These are phyloP conservation scores for Bilobella aurantiaca DNA, from an alignment of 1,140 invertebrate species.

Conservation along the genomic window DNA sequence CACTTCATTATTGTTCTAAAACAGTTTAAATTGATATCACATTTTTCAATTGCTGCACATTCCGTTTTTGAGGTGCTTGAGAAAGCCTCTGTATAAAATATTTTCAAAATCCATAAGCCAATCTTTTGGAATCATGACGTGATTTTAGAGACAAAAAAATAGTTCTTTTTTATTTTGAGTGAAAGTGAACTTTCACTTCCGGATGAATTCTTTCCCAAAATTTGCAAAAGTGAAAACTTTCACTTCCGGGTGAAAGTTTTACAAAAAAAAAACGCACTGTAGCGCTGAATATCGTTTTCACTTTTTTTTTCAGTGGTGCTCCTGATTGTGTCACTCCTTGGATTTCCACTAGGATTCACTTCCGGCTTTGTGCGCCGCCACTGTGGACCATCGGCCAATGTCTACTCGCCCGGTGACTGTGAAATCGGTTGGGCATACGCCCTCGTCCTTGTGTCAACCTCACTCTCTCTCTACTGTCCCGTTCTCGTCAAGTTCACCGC, in stretches of 20 bases:
- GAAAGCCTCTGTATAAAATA: no score
- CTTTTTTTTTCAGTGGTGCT: conserved; percentile 27
- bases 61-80: no score
- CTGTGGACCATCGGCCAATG: conserved; percentile 37
- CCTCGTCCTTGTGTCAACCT: conserved; percentile 41
- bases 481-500: conserved; percentile 38
- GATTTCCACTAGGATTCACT: conserved; percentile 42
- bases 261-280: neutral
- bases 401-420: conserved; percentile 39
- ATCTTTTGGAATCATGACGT: no score
- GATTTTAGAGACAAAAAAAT: no score
- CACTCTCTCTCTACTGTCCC: conserved; percentile 42
- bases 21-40: no score
- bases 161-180: no score
- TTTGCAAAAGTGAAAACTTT: no score
- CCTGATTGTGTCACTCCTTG: conserved; percentile 38
- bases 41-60: no score
- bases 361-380: conserved; percentile 40
- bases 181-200: no score
- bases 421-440: conserved; percentile 43
- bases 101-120: no score
- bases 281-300: neutral
- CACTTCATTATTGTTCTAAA: no score
- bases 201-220: no score
- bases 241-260: neutral